A percentile compares a stretch with the other conserved stretches of the same genome.
Conservation (phyloP, 2,113 vertebrate species). For the Melanerpes aurifrons region DNA sequence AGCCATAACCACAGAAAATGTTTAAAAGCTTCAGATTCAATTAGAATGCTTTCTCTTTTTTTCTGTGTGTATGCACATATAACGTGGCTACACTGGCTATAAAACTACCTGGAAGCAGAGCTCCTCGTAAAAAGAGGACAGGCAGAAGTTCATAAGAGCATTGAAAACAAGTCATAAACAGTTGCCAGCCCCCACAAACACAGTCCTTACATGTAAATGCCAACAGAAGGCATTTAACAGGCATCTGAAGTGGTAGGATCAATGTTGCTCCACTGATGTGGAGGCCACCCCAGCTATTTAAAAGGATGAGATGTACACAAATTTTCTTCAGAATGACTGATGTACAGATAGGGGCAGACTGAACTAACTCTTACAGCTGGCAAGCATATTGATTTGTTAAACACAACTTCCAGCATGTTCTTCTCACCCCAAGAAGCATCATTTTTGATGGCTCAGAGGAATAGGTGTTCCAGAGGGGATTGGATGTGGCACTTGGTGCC, state of each 20-base stretch:
- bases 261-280: accelerated
- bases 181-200: background rate
- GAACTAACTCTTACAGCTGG: background rate
- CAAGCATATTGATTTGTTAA: background rate
- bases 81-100: background rate
- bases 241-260: background rate
- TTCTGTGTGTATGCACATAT: no score
- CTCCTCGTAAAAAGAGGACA: background rate
- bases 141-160: background rate
- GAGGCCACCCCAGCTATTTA: background rate
- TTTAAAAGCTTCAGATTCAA: background rate
- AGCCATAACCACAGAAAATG: background rate
- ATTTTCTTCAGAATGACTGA: background rate
- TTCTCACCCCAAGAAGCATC: background rate
- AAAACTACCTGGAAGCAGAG: background rate
- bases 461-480: no score
- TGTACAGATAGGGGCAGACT: background rate
- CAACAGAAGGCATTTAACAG: background rate
- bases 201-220: background rate
- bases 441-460: background rate
- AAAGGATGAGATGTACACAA: background rate
- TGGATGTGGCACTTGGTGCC: no score
- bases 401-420: background rate
- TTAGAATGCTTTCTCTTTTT: background rate
- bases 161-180: background rate